Evolutionary conservation across 1,140 invertebrate genomes (phyloP), one percentile per base, ranked within the genome.

Genomic region (Drosophila insularis): DNA sequence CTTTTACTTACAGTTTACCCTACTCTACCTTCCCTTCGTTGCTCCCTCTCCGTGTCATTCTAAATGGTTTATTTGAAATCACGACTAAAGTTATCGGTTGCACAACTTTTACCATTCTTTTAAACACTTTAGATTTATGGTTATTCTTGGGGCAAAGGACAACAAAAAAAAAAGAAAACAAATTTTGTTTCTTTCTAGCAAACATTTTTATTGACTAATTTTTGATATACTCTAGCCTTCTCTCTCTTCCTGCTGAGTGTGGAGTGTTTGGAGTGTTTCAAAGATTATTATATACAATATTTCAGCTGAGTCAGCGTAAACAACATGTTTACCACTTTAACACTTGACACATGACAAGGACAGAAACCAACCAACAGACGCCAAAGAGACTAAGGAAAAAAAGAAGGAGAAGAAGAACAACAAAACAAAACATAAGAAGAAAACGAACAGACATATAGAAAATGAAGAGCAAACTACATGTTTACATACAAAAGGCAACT

Each of bases 341-440:
- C 79, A 82, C 84, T 87, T 87, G 84, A 89, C 84, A 87, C 75
- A 87, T 89, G 82, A 89, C 75, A 89, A 86, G 72, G 72, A 69
- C 63, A 79, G 46, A 58, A 50, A 37, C 35, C n/a, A n/a, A n/a
- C 32, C 35, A 37, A 13, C 3, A 37, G 32, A 8, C 32, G 32
- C 70, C 63, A 39, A 55, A 55, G 21, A 61, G 32, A 13, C 37
- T 54, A 65, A 14, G 10, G 11, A 71, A 56, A 35, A 7, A 35
- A 7, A 2, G 0, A 4, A 21, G 10, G 1, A 13, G 13, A 10
- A 7, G 23, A 19, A 27, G 27, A 27, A 27, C 4, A 23, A 46
- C 11, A 11, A 10, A 10, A 37, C 35, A 37, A 19, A 71, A 56
- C 6, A 31, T 8, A 4, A 6, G 37, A 17, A 7, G 23, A 19